Percentiles rank a stretch among this genome's conserved stretches.
Evolutionary conservation across 92 coral and sea anemone species (phyloP).

Genomic region (Scolanthus callimorphus): DNA sequence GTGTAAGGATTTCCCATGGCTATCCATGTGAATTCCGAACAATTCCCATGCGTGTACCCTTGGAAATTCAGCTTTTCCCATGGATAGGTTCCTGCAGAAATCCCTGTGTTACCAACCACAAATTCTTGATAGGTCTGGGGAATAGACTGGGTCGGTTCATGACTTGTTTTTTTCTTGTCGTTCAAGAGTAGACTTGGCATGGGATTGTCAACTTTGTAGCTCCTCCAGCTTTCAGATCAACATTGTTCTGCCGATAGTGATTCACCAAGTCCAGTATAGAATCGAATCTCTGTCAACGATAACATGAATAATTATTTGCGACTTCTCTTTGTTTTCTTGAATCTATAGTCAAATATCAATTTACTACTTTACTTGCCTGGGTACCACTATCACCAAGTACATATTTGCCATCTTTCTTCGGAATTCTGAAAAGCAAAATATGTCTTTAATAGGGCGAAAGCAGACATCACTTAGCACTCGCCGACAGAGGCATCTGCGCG

Average conservation of each 20-base stretch:
- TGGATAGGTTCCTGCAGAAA: no score
- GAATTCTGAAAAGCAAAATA: constrained; percentile 59
- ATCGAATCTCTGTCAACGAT: constrained; percentile 47
- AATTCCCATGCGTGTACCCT: no score
- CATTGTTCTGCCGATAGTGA: constrained; percentile 51
- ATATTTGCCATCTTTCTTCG: constrained; percentile 50
- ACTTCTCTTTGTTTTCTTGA: neutral
- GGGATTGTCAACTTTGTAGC: constrained; percentile 54
- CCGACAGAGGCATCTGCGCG: no score
- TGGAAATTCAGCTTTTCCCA: no score
- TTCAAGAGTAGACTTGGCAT: constrained; percentile 34
- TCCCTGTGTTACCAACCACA: no score
- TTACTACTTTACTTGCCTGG: constrained; percentile 34
- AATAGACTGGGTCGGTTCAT: no score
- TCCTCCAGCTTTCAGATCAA: constrained; percentile 72
- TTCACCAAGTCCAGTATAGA: constrained; percentile 52
- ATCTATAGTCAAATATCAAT: neutral
- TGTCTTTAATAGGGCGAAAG: no score
- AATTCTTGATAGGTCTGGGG: no score
- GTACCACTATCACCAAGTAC: constrained; percentile 79
- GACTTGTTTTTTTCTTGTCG: no score
- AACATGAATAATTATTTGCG: neutral
- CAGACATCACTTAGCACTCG: no score
- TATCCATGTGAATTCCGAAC: no score
- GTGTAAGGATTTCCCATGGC: no score